Base-by-base conservation (phyloP, 2,113 vertebrate species). In the Rhinichthys klamathensis region DNA sequence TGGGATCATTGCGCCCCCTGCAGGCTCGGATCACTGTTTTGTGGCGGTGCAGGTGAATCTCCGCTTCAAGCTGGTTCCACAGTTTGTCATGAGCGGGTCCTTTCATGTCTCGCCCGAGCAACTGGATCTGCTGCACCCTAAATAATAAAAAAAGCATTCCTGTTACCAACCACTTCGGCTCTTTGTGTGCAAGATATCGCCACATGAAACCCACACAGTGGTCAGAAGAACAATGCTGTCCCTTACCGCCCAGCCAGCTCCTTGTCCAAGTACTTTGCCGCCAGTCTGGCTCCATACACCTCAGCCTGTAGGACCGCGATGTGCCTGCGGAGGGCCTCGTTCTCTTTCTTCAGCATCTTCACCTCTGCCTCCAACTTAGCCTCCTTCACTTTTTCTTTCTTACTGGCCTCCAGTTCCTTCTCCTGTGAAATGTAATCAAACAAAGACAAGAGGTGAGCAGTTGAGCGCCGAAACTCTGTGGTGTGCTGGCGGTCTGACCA, bases 21-120 rank as follows among this genome's bases (percentile, higher is more conserved):
- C 98, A 99, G 61, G 98, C 98, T 87, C 98, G 92, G 86, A 99
- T 99, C 21, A 99, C 98, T 0, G 98, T 99, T 94, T 99, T 99
- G 89, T 99, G 98, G 75, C 98, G 97, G 84, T 99, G 98, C 51
- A 99, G 95, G 90, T 99, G 98, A 73, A 99, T 99, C 94, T 99
- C 98, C 5, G 98, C 98, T 90, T 99, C 98, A 80, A 99, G 89
- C 25, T 99, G 98, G 92, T 99, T 99, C 98, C 98, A 99, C 83
- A 99, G 95, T 90, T 99, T 99, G 91, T 99, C 98, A 0, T 99
- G 98, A 86, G 98, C 98, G 4, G 98, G 97, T 9, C 98, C 98
- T 86, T 99, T 99, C 98, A 99, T 99, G 92, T 99, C 98, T 56
- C 98, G 94, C 81, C 98, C 98, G 86, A 99, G 91, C 85, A 99